Base-by-base conservation (phyloP, 2,113 vertebrate species). In the Rynchops niger region DNA sequence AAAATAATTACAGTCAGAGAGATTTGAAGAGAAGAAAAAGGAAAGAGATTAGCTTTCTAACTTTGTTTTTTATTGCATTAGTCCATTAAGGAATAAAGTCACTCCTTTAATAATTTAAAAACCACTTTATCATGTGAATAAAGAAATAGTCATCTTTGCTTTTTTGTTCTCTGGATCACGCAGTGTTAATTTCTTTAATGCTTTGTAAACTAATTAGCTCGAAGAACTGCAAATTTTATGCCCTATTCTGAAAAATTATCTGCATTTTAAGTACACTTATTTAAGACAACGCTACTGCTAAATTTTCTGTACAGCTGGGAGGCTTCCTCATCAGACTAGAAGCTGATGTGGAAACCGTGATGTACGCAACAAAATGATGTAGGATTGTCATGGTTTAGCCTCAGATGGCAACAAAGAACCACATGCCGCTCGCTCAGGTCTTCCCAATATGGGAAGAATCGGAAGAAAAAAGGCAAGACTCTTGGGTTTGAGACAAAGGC, bases 181-280 rank as follows among this genome's bases (percentile, higher is more conserved):
- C 34, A 43, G 52, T 93, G 69, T 72, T 97, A 93, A 97, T 97
- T 96, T 93, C 67, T 92, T 87, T 90, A 94, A 91, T 95, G 77
- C 61, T 91, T 96, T 95, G 19, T 82, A 97, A 97, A 97, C 96
- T 96, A 96, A 97, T 97, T 97, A 91, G 42, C 90, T 30, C 66
- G 70, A 95, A 96, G 58, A 97, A 94, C 90, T 96, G 83, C 58
- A 81, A 90, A 91, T 50, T 42, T 66, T 74, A 36, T 36, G 59
- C 45, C 42, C 11, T 81, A 88, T 58, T 20, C n/a, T 80, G 61
- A 84, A 88, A 66, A 82, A 49, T 49, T 22, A 22, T 49, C 47
- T 49, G 21, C 11, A 49, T 22, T 49, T 49, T 49, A 49, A 49
- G 47, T 22, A 22, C 21, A 12, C 12, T 20, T 49, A 49, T 49